Base-by-base conservation (phyloP, 30 jellyfish, hydroid and myxozoan species). In the Phacellophora camtschatica region DNA sequence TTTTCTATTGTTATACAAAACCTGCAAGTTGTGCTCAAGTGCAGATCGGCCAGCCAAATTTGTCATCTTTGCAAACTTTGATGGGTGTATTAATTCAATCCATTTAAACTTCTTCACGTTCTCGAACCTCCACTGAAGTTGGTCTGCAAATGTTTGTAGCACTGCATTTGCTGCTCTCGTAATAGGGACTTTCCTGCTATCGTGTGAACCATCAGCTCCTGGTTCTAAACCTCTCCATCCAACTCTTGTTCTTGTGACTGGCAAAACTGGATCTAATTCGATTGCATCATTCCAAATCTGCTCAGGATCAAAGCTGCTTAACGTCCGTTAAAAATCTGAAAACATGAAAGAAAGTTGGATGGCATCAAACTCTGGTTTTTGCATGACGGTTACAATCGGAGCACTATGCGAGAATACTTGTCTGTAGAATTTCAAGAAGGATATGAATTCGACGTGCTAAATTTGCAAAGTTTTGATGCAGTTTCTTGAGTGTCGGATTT, bases 381-480 rank as follows among this genome's bases (percentile, higher is more conserved):
- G 82, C 82, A 68, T 68, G 49, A 68, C 41, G 23, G 82, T 68
- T 68, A 68, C 29, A 20, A 68, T 43, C 19, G 82, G 82, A 67
- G 82, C 41, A 48, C 82, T 35, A 11, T 68, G 65, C 66, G 36
- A 67, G 41, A 68, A 68, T 22, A 42, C 18, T 34, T 68, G 36
- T 30, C 82, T 25, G 68, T 68, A 68, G 23, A 68, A 51, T 68
- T 68, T 37, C 30, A 68, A 28, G 39, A 68, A 18, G 66, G 41
- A 68, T 36, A 68, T 42, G 31, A 68, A 68, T 27, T 68, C 66
- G 36, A 68, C 82, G 15, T 68, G 82, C 33, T 71, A 74, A 29
- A 71, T 71, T 19, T 50, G 72, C 72, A 15, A 71, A 71, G 85
- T 34, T 74, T 74, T 33, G 74, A 43, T 31, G 85, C 72, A 8